Conservation (phyloP, 2,888 invertebrate species). For the Punctoribates punctum region DNA sequence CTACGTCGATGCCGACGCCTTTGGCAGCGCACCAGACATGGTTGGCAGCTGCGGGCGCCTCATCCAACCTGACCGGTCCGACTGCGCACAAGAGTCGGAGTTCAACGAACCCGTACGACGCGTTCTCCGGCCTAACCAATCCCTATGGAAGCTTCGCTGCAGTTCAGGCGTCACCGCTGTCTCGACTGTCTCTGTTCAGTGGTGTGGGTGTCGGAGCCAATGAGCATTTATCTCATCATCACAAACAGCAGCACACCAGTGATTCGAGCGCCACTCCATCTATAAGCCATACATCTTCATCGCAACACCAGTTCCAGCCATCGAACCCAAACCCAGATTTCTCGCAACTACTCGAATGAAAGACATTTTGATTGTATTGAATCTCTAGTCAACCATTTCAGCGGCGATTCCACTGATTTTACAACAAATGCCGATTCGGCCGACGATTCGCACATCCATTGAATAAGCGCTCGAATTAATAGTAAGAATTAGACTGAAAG, state of each 20-base stretch:
- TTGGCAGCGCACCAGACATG: slow-evolving; percentile 46
- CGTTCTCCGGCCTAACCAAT: slow-evolving; percentile 27
- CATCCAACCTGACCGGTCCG: slow-evolving; percentile 27
- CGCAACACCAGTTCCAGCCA: slow-evolving; percentile 32
- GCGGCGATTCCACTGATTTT: not conserved
- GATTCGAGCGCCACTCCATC: slow-evolving; percentile 29
- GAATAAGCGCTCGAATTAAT: not conserved
- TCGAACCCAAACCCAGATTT: slow-evolving; percentile 39
- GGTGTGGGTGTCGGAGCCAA: slow-evolving; percentile 38
- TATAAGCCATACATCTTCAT: slow-evolving; percentile 14
- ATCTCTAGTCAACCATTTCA: slow-evolving; percentile 27
- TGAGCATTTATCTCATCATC: slow-evolving; percentile 22
- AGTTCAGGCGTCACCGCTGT: slow-evolving; percentile 34
- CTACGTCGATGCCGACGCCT: slow-evolving; percentile 47
- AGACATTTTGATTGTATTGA: slow-evolving; percentile 21
- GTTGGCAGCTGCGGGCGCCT: slow-evolving; percentile 44
- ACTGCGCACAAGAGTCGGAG: slow-evolving; percentile 30
- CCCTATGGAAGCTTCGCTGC: slow-evolving; percentile 38
- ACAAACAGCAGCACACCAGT: slow-evolving; percentile 9
- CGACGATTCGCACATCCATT: not conserved
- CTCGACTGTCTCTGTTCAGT: slow-evolving; percentile 40
- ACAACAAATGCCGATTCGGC: not conserved
- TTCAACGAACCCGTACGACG: slow-evolving; percentile 39
- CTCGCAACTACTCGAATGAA: slow-evolving; percentile 38
- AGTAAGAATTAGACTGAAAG: slow-evolving; percentile 25